phyloP scores from a whole-genome alignment of 2,113 vertebrate species.

The Muntiacus reevesi region DNA sequence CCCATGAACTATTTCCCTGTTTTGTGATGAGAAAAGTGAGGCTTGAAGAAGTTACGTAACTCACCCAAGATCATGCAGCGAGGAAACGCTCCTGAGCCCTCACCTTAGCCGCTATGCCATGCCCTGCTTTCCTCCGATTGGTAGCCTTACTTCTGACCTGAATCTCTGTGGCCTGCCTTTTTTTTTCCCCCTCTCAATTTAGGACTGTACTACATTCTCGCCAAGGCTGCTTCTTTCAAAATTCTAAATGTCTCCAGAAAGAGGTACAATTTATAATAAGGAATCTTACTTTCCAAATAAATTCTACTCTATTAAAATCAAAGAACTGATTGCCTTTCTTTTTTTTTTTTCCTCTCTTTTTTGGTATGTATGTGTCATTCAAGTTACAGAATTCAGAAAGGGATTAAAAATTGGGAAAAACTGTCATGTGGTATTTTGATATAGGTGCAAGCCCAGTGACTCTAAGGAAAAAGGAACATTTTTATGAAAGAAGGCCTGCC shows the following conservation, averaged over 20 bases:
- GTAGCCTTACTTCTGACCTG: neutral
- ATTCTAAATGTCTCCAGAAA: slow-evolving; percentile 20
- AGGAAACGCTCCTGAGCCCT: rapidly evolving
- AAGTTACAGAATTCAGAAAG: neutral
- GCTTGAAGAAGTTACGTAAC: neutral
- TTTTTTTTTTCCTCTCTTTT: neutral
- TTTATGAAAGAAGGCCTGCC: neutral
- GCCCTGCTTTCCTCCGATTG: neutral
- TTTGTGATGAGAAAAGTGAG: neutral
- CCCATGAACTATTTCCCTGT: neutral
- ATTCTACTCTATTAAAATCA: neutral
- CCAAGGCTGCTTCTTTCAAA: neutral
- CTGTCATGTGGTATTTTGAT: neutral
- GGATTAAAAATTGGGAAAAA: neutral
- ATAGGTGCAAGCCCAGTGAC: neutral
- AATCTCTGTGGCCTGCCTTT: neutral
- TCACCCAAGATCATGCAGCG: neutral
- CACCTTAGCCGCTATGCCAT: rapidly evolving
- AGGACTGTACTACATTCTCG: neutral
- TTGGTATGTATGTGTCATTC: neutral
- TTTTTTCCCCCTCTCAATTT: neutral
- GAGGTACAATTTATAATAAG: neutral
- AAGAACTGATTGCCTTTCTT: neutral
- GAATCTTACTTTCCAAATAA: neutral
- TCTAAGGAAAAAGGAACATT: neutral